These are phyloP conservation scores for Stenotaenia linearis DNA, from an alignment of 2,888 invertebrate genomes.

Conservation along the genomic window DNA sequence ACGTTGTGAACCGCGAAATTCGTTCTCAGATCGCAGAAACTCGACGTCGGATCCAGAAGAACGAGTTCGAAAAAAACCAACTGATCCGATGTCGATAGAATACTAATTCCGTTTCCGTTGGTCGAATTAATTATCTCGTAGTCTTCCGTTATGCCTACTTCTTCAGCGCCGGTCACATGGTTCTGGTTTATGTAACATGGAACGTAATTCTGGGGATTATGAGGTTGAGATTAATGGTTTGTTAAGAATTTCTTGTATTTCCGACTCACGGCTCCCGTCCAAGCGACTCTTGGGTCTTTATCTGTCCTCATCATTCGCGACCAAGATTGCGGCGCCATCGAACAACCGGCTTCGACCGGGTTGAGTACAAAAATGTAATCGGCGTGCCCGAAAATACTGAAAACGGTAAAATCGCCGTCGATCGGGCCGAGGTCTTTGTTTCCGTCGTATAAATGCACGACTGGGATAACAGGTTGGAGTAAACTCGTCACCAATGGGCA, in stretches of 20 bases:
- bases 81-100: background rate
- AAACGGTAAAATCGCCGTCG: background rate
- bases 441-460: background rate
- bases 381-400: background rate
- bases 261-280: background rate
- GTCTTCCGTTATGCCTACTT: background rate
- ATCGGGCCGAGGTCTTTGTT: background rate
- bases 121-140: constrained; percentile 7
- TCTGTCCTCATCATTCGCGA: background rate
- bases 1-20: constrained; percentile 6
- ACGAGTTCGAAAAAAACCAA: background rate
- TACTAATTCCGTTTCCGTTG: background rate
- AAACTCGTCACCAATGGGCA: constrained; percentile 13
- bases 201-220: constrained; percentile 17
- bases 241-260: background rate
- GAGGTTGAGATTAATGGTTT: too few species aligned
- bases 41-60: background rate
- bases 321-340: background rate
- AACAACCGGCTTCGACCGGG: background rate
- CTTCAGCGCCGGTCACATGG: background rate
- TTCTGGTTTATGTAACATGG: background rate
- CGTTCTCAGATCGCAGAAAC: constrained; percentile 21
- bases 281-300: background rate
- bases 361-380: background rate
- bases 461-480: background rate